phyloP scores from a whole-genome alignment of 2,797 vertebrate genomes.

The Centropyge bicolor region DNA sequence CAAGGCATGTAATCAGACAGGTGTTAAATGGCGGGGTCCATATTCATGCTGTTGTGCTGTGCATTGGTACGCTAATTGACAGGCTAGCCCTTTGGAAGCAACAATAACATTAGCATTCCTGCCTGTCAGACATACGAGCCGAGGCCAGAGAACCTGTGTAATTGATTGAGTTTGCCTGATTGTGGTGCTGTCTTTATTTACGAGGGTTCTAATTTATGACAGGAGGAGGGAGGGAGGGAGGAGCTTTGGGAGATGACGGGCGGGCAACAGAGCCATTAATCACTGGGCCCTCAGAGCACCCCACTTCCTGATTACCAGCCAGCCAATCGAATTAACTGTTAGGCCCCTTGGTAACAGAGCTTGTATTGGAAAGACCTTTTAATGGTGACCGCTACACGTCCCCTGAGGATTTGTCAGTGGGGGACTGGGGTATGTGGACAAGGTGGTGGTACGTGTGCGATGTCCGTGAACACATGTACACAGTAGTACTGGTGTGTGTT shows the following conservation, averaged over 20 bases:
- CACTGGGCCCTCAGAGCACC: constrained; percentile 89
- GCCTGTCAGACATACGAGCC: constrained; percentile 85
- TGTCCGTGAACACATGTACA: constrained; percentile 44
- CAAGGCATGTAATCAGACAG: constrained; percentile 75
- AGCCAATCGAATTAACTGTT: constrained; percentile 98
- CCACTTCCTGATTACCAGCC: constrained; percentile 92
- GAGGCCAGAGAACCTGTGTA: constrained; percentile 89
- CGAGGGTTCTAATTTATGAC: constrained; percentile 98
- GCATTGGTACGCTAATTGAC: constrained; percentile 80
- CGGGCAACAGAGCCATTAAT: constrained; percentile 94
- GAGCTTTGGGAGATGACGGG: constrained; percentile 93
- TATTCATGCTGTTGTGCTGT: constrained; percentile 79
- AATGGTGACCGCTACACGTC: constrained; percentile 94
- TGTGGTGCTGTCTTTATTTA: constrained; percentile 98
- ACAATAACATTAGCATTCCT: constrained; percentile 90
- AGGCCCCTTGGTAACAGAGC: constrained; percentile 91
- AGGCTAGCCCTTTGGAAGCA: constrained; percentile 89
- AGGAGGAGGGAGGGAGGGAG: constrained; percentile 86
- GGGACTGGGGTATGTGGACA: constrained; percentile 81
- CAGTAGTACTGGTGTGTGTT: constrained; percentile 4
- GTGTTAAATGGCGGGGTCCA: constrained; percentile 82
- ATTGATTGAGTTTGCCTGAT: constrained; percentile 98
- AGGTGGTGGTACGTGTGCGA: constrained; percentile 59
- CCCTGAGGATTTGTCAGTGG: constrained; percentile 85
- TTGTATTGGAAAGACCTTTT: constrained; percentile 98